phyloP scores from a whole-genome alignment of 2,888 invertebrate species.

The Melitaea athalia region DNA sequence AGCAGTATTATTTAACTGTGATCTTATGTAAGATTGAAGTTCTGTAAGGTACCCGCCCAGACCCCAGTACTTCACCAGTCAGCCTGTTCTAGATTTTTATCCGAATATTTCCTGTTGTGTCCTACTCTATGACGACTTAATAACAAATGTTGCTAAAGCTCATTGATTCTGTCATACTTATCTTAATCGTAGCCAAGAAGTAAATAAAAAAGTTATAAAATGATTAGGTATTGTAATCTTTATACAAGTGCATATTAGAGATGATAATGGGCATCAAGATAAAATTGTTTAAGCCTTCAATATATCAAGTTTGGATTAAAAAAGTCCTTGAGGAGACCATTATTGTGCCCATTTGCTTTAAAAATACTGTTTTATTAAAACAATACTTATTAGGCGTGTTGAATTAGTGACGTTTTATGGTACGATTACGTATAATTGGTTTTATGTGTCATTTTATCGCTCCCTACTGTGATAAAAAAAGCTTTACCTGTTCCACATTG shows the following conservation, averaged over 20 bases:
- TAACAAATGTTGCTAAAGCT: too few relatives aligned
- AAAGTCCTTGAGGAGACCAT: background rate
- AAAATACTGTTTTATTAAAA: slow-evolving; percentile 17
- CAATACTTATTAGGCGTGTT: slow-evolving; percentile 12
- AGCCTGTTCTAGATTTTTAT: too few relatives aligned
- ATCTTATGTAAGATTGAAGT: too few relatives aligned
- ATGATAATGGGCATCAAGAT: background rate
- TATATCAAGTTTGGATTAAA: background rate
- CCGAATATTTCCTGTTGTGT: too few relatives aligned
- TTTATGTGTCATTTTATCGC: slow-evolving; percentile 22
- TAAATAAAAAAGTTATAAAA: background rate
- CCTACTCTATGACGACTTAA: too few relatives aligned
- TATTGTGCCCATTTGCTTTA: background rate
- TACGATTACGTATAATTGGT: slow-evolving; percentile 13
- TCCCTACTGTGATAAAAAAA: slow-evolving; percentile 14
- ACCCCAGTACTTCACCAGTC: too few relatives aligned
- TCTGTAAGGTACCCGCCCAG: too few relatives aligned
- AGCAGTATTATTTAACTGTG: too few relatives aligned
- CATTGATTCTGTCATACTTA: too few relatives aligned
- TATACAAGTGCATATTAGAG: background rate
- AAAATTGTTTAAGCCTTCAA: background rate
- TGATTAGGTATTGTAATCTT: background rate
- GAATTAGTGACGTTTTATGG: slow-evolving; percentile 5
- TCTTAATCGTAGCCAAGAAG: too few relatives aligned
- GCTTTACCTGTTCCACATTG: background rate